Percentiles rank a stretch among this genome's conserved stretches.
These are phyloP conservation scores for Anthrax anthrax DNA, from an alignment of 2,888 invertebrate species.

Conservation along the genomic window DNA sequence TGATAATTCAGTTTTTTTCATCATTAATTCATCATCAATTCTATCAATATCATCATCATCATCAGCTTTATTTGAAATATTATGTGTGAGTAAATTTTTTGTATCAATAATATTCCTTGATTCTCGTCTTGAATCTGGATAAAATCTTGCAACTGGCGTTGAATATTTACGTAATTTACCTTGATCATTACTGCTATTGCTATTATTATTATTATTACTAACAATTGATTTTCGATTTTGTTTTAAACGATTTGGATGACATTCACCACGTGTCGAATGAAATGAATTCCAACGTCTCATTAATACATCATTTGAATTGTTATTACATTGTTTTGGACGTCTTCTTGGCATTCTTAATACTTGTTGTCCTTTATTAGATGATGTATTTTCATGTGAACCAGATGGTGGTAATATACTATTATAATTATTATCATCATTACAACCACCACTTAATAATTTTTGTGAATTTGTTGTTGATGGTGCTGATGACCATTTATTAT, in stretches of 20 bases:
- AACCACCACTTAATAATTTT: neutral
- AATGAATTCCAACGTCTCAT: constrained; percentile 16
- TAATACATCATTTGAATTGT: neutral
- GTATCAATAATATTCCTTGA: too few species aligned
- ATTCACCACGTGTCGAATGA: constrained; percentile 15
- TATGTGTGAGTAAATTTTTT: too few species aligned
- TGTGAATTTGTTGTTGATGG: neutral
- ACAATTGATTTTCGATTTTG: constrained; percentile 12
- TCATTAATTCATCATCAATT: too few species aligned
- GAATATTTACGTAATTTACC: neutral
- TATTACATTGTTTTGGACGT: neutral
- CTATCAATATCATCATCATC: too few species aligned
- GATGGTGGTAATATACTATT: too few species aligned
- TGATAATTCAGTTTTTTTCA: too few species aligned
- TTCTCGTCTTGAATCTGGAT: neutral
- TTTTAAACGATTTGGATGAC: constrained; percentile 15
- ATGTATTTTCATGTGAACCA: neutral
- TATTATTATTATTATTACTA: neutral
- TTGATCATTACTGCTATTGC: neutral
- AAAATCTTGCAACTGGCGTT: neutral
- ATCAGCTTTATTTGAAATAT: too few species aligned
- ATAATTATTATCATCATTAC: neutral
- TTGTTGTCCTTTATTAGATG: neutral
- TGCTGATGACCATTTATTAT: constrained; percentile 6
- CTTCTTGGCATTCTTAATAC: neutral